These are phyloP conservation scores for Lithophane socia DNA, from an alignment of 2,888 invertebrate species.

Conservation along the genomic window DNA sequence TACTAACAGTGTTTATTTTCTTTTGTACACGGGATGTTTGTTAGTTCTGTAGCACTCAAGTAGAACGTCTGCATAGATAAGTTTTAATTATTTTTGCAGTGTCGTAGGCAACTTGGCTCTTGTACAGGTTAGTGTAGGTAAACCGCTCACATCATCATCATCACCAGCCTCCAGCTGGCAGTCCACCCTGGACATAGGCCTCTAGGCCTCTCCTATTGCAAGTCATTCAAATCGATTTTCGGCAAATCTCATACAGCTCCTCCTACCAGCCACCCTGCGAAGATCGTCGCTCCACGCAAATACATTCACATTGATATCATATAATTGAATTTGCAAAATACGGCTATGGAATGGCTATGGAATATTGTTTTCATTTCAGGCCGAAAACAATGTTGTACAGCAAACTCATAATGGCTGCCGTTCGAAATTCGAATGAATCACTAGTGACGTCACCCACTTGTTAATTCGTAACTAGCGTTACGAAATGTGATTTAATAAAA, in stretches of 20 bases:
- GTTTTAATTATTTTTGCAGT: slow-evolving; percentile 39
- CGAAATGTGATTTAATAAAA: slow-evolving; percentile 70
- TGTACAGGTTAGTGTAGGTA: background rate
- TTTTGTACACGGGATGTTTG: slow-evolving; percentile 1
- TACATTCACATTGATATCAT: background rate
- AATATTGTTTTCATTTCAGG: slow-evolving; percentile 27
- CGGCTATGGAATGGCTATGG: background rate
- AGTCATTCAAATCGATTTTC: background rate
- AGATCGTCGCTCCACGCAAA: background rate
- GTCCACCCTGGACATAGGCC: background rate
- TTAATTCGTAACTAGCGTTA: slow-evolving; percentile 66
- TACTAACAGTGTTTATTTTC: slow-evolving; percentile 7
- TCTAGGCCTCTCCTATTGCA: background rate
- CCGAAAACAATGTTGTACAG: slow-evolving; percentile 23
- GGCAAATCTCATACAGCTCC: background rate
- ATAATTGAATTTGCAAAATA: slow-evolving; percentile 11
- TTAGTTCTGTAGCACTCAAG: slow-evolving; percentile 21
- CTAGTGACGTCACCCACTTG: slow-evolving; percentile 69
- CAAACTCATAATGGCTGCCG: slow-evolving; percentile 41
- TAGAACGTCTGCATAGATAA: slow-evolving; percentile 57
- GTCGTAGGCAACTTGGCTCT: background rate
- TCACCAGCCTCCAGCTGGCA: background rate
- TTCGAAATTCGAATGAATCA: slow-evolving; percentile 66
- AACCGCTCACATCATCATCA: background rate
- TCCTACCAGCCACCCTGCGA: background rate